These are phyloP conservation scores for Hiodon tergisus DNA, from an alignment of 2,113 vertebrate species.

Conservation along the genomic window DNA sequence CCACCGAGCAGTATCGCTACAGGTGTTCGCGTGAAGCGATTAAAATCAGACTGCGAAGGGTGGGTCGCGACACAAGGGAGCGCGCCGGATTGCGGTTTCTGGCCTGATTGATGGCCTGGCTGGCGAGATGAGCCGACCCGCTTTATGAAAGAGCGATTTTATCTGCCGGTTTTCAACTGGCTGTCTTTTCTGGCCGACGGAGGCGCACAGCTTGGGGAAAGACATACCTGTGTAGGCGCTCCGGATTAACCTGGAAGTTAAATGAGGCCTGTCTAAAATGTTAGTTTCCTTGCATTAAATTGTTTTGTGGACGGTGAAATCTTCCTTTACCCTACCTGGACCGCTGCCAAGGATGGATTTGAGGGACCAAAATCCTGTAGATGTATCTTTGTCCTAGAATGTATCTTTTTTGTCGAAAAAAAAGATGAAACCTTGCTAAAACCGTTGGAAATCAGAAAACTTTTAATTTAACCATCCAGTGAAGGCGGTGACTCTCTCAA, in stretches of 20 bases:
- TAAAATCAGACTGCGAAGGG: conserved; percentile 37
- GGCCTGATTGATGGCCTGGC: not conserved
- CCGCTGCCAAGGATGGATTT: conserved; percentile 52
- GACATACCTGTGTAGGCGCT: conserved; percentile 51
- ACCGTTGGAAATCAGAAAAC: too few species aligned
- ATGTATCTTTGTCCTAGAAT: conserved; percentile 51
- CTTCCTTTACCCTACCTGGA: conserved; percentile 52
- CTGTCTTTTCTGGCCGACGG: conserved; percentile 38
- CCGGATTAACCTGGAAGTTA: conserved; percentile 69
- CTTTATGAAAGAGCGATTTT: conserved; percentile 36
- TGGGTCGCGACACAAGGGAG: not conserved
- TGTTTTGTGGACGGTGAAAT: conserved; percentile 43
- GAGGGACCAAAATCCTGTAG: conserved; percentile 63
- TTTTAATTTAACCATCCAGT: too few species aligned
- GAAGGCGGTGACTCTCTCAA: too few species aligned
- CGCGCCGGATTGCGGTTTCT: not conserved
- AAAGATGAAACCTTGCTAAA: too few species aligned
- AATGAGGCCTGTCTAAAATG: conserved; percentile 65
- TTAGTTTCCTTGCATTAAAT: conserved; percentile 60
- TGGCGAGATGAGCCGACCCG: conserved; percentile 22
- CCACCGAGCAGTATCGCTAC: not conserved
- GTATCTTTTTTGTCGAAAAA: too few species aligned
- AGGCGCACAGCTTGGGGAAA: conserved; percentile 55
- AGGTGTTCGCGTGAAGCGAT: not conserved
- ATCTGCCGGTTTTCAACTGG: conserved; percentile 45